Percentiles rank a stretch among this genome's conserved stretches.
Evolutionary conservation across 2,888 invertebrate genomes (phyloP).

Genomic region (Lepidochrysops patricia): DNA sequence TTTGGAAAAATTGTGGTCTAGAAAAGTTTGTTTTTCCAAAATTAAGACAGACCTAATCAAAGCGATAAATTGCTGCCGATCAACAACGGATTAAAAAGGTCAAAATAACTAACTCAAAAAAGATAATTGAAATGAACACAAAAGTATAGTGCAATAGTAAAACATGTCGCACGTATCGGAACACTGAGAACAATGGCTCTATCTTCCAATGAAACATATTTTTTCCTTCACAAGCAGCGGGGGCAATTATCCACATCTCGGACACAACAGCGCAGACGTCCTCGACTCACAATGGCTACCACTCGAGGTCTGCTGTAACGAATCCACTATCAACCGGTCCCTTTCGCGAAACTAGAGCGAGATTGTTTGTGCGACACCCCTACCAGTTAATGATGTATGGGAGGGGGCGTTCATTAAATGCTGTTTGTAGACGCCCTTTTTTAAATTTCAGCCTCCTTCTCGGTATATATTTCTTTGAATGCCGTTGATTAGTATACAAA

Average conservation of each 20-base stretch:
- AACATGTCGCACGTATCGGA: conserved; percentile 22
- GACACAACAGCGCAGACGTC: conserved; percentile 69
- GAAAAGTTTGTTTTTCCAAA: neutral
- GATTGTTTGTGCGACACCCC: conserved; percentile 64
- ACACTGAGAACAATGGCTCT: conserved; percentile 29
- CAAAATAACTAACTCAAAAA: neutral
- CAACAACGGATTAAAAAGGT: too few species aligned
- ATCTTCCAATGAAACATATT: conserved; percentile 35
- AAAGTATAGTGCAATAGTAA: neutral
- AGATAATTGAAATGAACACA: neutral
- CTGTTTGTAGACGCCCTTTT: conserved; percentile 44
- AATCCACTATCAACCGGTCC: conserved; percentile 66
- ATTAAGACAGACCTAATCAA: neutral
- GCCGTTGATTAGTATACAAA: conserved; percentile 32
- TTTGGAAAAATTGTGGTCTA: too few species aligned
- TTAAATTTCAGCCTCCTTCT: conserved; percentile 33
- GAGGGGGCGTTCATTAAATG: conserved; percentile 53
- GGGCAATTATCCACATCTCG: conserved; percentile 72
- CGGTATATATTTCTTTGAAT: conserved; percentile 32
- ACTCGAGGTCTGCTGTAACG: conserved; percentile 68
- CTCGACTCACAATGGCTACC: conserved; percentile 66
- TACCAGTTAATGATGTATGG: conserved; percentile 65
- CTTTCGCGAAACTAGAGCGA: conserved; percentile 61
- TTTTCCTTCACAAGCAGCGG: conserved; percentile 39
- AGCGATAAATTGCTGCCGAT: too few species aligned